A percentile compares a stretch with the other conserved stretches of the same genome.
phyloP scores from a whole-genome alignment of 2,797 vertebrate genomes.

The Sarcoramphus papa region DNA sequence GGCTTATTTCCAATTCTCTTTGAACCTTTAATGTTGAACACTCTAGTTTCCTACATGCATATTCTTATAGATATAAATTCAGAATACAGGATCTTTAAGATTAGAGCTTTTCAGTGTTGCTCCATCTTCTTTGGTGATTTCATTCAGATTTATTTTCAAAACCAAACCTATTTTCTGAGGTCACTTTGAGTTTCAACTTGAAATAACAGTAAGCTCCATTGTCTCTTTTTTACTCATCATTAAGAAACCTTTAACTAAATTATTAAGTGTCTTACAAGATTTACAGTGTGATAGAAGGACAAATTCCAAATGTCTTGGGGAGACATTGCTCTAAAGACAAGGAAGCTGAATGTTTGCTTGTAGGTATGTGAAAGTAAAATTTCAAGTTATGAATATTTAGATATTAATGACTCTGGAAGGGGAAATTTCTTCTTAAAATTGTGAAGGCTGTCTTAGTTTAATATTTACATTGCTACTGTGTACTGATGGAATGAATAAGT shows the following conservation, averaged over 20 bases:
- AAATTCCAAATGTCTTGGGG: background rate
- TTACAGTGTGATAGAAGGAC: background rate
- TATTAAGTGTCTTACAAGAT: background rate
- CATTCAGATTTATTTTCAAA: background rate
- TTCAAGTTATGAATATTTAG: background rate
- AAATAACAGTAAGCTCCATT: background rate
- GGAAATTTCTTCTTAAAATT: background rate
- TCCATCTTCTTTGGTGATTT: background rate
- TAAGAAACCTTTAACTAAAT: background rate
- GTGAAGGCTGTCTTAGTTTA: background rate
- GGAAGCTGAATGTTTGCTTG: background rate
- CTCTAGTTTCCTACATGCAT: background rate
- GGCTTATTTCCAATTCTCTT: background rate
- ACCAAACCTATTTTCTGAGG: background rate
- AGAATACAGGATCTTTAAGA: background rate
- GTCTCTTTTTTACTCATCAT: background rate
- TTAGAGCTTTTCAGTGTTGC: background rate
- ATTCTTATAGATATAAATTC: background rate
- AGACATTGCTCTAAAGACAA: background rate
- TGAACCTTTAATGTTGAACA: background rate
- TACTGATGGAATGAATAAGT: background rate
- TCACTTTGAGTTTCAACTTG: background rate
- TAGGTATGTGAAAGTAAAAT: background rate
- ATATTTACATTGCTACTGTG: background rate
- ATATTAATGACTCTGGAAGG: background rate